Base-by-base conservation (phyloP, 1,140 invertebrate genomes). In the Drosophila eugracilis region DNA sequence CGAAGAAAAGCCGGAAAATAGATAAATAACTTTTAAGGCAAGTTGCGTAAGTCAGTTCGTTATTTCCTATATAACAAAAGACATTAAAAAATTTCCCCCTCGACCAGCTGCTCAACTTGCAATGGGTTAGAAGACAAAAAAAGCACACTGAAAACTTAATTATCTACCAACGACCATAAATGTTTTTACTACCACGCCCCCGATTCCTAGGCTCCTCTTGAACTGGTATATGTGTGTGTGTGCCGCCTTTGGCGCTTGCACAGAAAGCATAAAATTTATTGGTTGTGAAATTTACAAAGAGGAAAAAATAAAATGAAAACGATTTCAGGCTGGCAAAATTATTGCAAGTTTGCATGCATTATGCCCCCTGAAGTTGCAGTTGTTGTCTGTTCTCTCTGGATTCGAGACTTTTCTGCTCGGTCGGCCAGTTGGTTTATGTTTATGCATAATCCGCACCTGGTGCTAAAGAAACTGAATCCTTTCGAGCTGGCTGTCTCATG, bases 291-390 rank as follows among this genome's bases (percentile, higher is more conserved):
- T 88, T 77, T 70, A 47, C 41, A 69, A 48, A 63, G 66, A 78
- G 77, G 10, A 66, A 66, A 50, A 67, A 52, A 12, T 34, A 44
- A 67, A 65, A 65, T 34, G 36, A 53, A 62, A 75, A 80, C 49
- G 70, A 69, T 65, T 75, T 76, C 60, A 39, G 77, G 41, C 58
- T 42, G 54, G 71, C 19, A 79, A 85, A 85, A 81, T 86, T 81
- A 86, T 85, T 67, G 72, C 81, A 85, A 81, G 62, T 85, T 85
- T 86, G 83, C 81, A 88, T 85, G 81, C 81, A 85, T 85, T 85
- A 86, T 80, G 62, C 34, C 59, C 55, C 24, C n/a, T n/a, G 7
- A 39, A 42, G 42, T 47, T 57, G 49, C 54, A 42, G 9, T 75
- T 17, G 54, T 37, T 57, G 21, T 44, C 32, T 19, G 26, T 26